Conservation (phyloP, 2,888 invertebrate species). For the Melinaea menophilus region DNA sequence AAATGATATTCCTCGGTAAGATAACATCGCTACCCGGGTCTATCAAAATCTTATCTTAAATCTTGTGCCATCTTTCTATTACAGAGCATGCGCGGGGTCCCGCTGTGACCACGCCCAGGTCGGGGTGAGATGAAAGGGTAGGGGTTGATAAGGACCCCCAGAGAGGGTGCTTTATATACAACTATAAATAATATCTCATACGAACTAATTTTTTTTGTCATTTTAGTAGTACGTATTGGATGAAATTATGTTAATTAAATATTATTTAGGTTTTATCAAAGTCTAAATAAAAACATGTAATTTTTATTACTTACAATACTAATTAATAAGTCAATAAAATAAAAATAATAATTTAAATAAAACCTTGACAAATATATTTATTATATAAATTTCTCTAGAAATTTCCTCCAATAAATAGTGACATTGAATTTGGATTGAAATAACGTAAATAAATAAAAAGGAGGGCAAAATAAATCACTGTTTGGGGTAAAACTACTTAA, state of each 20-base stretch:
- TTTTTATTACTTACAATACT: too few species aligned
- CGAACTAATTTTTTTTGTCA: background rate
- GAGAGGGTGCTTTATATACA: slow-evolving; percentile 12
- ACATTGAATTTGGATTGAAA: background rate
- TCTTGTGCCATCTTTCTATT: slow-evolving; percentile 64
- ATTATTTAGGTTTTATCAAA: too few species aligned
- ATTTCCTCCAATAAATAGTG: too few species aligned
- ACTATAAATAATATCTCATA: background rate
- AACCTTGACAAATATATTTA: too few species aligned
- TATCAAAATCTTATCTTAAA: slow-evolving; percentile 21
- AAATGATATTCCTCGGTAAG: background rate
- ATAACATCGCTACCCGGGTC: slow-evolving; percentile 4
- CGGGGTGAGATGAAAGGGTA: slow-evolving; percentile 44
- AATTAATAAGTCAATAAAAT: too few species aligned
- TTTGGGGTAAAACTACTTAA: slow-evolving; percentile 64
- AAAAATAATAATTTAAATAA: too few species aligned
- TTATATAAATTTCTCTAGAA: too few species aligned
- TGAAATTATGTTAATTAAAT: too few species aligned
- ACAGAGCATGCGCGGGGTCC: slow-evolving; percentile 67
- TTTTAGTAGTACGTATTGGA: too few species aligned
- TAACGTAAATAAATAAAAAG: background rate
- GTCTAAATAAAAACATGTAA: too few species aligned
- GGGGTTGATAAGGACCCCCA: slow-evolving; percentile 31
- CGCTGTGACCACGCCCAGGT: slow-evolving; percentile 55
- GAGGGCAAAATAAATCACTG: background rate